Percentiles rank a stretch among this genome's conserved stretches.
Evolutionary conservation across 2,888 invertebrate species (phyloP).

Genomic region (Halictus quadricinctus): DNA sequence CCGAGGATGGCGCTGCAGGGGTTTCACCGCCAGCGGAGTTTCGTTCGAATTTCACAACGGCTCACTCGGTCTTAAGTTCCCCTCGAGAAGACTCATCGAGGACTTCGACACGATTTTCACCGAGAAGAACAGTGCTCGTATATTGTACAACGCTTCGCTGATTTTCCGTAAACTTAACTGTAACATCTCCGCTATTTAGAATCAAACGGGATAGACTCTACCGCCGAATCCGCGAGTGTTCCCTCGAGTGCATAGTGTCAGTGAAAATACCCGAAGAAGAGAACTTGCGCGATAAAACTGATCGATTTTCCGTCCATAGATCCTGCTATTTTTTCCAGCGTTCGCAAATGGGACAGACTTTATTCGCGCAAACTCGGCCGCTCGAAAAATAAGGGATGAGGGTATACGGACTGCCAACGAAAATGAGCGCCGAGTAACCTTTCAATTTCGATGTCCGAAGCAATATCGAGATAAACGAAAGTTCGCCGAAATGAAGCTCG

Average conservation of each 20-base stretch:
- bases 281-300: neutral
- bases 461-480: neutral
- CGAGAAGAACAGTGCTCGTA: neutral
- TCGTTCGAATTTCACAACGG: slow-evolving; percentile 52
- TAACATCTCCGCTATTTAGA: neutral
- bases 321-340: neutral
- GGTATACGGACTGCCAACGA: neutral
- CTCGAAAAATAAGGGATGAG: neutral
- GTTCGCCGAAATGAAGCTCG: slow-evolving; percentile 14
- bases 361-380: neutral
- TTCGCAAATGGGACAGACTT: neutral
- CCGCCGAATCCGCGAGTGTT: neutral
- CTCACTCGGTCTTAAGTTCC: slow-evolving; percentile 48
- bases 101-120: neutral
- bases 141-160: neutral
- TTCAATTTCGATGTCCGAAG: neutral
- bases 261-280: slow-evolving; percentile 7
- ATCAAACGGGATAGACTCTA: neutral
- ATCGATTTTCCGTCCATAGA: neutral
- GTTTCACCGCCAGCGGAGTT: slow-evolving; percentile 7
- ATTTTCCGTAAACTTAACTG: neutral
- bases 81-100: slow-evolving; percentile 28
- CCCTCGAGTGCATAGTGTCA: neutral
- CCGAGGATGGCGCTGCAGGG: slow-evolving; percentile 42
- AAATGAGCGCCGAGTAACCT: neutral